Percentiles rank a stretch among this genome's conserved stretches.
Conservation (phyloP, 2,113 vertebrate genomes). For the Hippopotamus amphibius region DNA sequence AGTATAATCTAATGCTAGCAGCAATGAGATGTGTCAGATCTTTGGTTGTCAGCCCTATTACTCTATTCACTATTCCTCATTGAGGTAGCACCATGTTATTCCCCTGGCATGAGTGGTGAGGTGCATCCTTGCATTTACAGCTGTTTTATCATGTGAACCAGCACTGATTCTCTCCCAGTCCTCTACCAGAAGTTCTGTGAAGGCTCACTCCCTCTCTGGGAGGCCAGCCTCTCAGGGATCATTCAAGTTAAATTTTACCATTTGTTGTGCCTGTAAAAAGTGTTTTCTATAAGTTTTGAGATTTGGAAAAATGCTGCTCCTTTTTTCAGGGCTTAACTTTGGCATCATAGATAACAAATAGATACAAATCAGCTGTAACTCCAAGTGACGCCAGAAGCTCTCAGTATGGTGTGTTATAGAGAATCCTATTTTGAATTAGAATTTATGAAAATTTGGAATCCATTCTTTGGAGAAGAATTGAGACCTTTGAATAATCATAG, state of each 20-base stretch:
- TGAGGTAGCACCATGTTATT: not conserved
- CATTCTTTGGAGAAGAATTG: not conserved
- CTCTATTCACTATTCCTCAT: not conserved
- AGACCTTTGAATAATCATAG: not conserved
- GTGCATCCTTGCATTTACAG: not conserved
- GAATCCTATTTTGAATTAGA: not conserved
- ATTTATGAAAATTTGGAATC: not conserved
- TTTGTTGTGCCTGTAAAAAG: not conserved
- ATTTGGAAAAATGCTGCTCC: not conserved
- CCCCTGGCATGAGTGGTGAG: not conserved
- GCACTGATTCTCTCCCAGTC: not conserved
- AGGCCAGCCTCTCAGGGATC: not conserved
- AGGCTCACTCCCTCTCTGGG: not conserved
- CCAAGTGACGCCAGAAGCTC: not conserved
- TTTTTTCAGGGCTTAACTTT: not conserved
- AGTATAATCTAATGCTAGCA: not conserved
- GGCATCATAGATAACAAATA: not conserved
- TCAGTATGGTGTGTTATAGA: not conserved
- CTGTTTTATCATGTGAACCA: not conserved
- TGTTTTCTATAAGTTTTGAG: not conserved
- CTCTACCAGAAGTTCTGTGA: not conserved
- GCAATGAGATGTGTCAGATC: not conserved
- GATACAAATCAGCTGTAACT: not conserved
- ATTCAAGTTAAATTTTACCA: not conserved
- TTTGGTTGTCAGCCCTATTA: not conserved